Base-by-base conservation (phyloP, 2,797 vertebrate genomes). In the Manis pentadactyla region DNA sequence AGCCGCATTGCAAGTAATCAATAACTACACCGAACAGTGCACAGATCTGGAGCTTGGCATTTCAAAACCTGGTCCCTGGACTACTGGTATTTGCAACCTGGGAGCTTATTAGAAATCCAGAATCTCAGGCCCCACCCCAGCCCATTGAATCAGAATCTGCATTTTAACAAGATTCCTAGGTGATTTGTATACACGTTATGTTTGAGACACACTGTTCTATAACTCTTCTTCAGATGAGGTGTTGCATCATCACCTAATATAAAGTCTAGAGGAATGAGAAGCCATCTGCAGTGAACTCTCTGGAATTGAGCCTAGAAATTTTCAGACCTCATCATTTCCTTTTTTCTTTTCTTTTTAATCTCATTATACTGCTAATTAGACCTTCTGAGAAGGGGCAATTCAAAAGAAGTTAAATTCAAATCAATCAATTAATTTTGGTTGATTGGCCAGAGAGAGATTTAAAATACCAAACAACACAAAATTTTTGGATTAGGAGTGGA, bases 401-500 rank as follows among this genome's bases (percentile, higher is more conserved):
- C 49, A 46, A 93, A 96, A 89, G 66, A 92, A 69, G 31, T 74
- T 89, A 86, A 83, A 83, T 69, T 91, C 59, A 74, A 93, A 91
- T 63, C 95, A 96, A 92, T 79, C 34, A 84, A 90, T 89, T 46
- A 37, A 75, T 94, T 88, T 96, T 86, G 39, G n/a, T 93, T 57
- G 27, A 57, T 84, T 91, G 25, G 23, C 27, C 57, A 90, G 42
- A 66, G 25, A 93, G 57, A 95, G 31, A 78, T 53, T 87, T 94
- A 49, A 95, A 96, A 78, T 86, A 95, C 18, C 27, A 88, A 89
- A 73, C 95, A 93, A 79, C 25, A 73, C 6, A 63, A 68, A 69
- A 59, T 46, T 71, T 84, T 92, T 86, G 49, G 51, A 93, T 96
- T 95, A 69, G 31, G 25, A 75, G n/a, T 87, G 1, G 71, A 85